Evolutionary conservation across 2,888 invertebrate species (phyloP).

Genomic region (Epinotia demarniana): DNA sequence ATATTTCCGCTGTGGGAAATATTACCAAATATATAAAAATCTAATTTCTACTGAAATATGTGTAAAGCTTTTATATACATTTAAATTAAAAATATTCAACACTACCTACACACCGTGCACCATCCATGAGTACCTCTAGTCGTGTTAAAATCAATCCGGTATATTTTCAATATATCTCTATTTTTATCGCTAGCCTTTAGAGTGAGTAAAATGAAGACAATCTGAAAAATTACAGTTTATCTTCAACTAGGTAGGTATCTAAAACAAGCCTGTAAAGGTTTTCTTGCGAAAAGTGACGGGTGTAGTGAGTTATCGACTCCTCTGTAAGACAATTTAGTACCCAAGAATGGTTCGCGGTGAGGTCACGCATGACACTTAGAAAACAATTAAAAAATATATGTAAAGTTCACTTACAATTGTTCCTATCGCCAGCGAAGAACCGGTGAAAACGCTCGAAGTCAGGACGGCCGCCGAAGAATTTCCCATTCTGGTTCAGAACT

Average conservation of each 20-base stretch:
- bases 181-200: not conserved
- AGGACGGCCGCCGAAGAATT: conserved; percentile 92
- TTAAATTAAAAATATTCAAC: not conserved
- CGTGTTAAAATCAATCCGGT: not conserved
- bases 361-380: not conserved
- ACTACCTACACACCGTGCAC: not conserved
- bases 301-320: too few species aligned
- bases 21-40: not conserved
- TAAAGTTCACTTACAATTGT: conserved; percentile 90
- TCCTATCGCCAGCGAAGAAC: conserved; percentile 93
- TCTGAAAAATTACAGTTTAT: too few species aligned
- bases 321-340: too few species aligned
- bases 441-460: conserved; percentile 92
- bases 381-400: not conserved
- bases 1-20: not conserved
- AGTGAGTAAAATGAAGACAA: not conserved
- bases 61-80: not conserved
- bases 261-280: too few species aligned
- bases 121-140: too few species aligned
- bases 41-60: not conserved
- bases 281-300: too few species aligned
- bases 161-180: not conserved
- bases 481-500: conserved; percentile 91
- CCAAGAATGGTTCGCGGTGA: too few species aligned
- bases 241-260: too few species aligned